A percentile compares a stretch with the other conserved stretches of the same genome.
Conservation (phyloP, 2,888 invertebrate genomes). For the Aleiodes leptofemur region DNA sequence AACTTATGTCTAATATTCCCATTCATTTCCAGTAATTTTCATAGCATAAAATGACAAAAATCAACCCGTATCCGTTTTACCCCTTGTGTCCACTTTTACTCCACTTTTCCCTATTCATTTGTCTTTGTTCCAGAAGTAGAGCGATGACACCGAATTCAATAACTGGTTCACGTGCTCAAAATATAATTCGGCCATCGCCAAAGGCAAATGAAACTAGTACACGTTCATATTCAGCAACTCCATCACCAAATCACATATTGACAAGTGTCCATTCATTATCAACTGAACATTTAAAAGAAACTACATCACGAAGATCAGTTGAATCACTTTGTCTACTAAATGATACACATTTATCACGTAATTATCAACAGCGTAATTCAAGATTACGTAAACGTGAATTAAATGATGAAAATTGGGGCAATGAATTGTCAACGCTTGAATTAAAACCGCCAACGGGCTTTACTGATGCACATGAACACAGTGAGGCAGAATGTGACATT, state of each 20-base stretch:
- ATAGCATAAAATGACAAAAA: too few species aligned
- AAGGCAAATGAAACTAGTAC: slow-evolving; percentile 68
- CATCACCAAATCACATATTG: slow-evolving; percentile 65
- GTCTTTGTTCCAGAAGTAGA: slow-evolving; percentile 64
- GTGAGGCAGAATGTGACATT: slow-evolving; percentile 74
- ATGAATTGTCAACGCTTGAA: slow-evolving; percentile 70
- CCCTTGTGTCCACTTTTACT: too few species aligned
- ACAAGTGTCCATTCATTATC: slow-evolving; percentile 61
- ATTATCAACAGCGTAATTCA: slow-evolving; percentile 51
- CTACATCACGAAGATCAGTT: slow-evolving; percentile 65
- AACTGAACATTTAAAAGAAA: slow-evolving; percentile 58
- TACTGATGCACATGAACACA: slow-evolving; percentile 71
- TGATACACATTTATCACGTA: slow-evolving; percentile 58
- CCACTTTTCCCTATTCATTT: slow-evolving; percentile 7
- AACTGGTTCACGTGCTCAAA: slow-evolving; percentile 61
- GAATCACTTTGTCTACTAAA: slow-evolving; percentile 68
- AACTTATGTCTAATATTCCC: too few species aligned
- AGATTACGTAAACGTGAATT: slow-evolving; percentile 50
- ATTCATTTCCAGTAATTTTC: too few species aligned
- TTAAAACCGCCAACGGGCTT: slow-evolving; percentile 77
- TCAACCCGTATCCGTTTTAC: too few species aligned
- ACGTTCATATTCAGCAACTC: slow-evolving; percentile 68
- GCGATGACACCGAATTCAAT: slow-evolving; percentile 68
- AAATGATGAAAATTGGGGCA: slow-evolving; percentile 68
- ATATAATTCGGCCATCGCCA: slow-evolving; percentile 64